Conservation (phyloP, 2,113 vertebrate species). For the Melanotaenia duboulayi region DNA sequence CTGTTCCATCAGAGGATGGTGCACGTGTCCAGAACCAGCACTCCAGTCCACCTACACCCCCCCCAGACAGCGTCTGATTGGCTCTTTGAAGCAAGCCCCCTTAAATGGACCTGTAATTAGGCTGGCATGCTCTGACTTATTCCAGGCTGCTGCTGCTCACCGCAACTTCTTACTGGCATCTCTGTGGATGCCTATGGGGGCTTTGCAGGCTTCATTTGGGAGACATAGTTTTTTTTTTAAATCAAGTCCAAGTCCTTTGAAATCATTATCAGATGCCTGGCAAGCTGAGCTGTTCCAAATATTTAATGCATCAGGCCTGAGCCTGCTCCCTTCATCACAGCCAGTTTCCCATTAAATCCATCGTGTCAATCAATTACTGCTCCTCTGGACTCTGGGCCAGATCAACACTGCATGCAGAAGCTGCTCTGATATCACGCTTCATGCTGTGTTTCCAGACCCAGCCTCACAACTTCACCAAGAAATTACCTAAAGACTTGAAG, state of each 20-base stretch:
- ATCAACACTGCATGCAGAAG: constrained; percentile 38
- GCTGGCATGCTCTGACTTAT: constrained; percentile 62
- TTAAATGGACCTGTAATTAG: constrained; percentile 51
- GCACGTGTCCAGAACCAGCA: background rate
- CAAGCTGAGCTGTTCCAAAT: constrained; percentile 62
- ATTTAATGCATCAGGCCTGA: constrained; percentile 64
- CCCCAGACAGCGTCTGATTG: constrained; percentile 36
- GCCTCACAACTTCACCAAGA: constrained; percentile 45
- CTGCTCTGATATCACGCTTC: constrained; percentile 34
- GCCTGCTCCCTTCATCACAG: constrained; percentile 61
- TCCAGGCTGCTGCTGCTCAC: constrained; percentile 53
- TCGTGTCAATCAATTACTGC: constrained; percentile 74
- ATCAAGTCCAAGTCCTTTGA: constrained; percentile 73
- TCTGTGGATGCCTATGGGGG: constrained; percentile 45
- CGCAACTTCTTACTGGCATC: constrained; percentile 55
- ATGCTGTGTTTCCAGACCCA: too few species aligned
- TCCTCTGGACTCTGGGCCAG: constrained; percentile 47
- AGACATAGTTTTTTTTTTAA: constrained; percentile 69
- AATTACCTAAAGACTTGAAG: constrained; percentile 61
- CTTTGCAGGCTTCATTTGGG: constrained; percentile 60
- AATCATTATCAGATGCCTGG: constrained; percentile 78
- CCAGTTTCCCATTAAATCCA: constrained; percentile 66
- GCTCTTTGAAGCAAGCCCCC: constrained; percentile 39
- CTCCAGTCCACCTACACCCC: background rate
- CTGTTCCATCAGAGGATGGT: constrained; percentile 51